Evolutionary conservation across 2,797 vertebrate genomes (phyloP).

Genomic region (Acrossocheilus fasciatus): DNA sequence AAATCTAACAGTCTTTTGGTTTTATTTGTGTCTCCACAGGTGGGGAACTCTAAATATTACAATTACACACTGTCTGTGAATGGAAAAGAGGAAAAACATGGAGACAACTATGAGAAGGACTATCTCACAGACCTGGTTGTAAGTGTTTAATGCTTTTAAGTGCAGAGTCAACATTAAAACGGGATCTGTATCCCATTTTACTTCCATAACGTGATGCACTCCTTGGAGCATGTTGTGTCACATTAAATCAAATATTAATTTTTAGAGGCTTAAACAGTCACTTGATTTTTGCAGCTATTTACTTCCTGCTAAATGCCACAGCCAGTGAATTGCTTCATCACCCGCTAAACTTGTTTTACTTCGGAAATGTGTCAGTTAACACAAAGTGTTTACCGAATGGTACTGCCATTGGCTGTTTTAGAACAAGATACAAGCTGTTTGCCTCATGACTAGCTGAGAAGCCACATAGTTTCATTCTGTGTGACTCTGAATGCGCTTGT

Average conservation of each 20-base stretch:
- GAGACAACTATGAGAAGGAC: conserved; percentile 76
- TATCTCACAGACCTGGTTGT: conserved; percentile 85
- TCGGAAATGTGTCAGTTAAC: neutral
- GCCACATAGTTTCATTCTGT: neutral
- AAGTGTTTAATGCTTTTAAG: conserved; percentile 61
- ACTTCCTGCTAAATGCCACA: neutral
- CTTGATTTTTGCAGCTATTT: neutral
- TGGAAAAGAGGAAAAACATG: conserved; percentile 77
- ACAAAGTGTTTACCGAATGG: neutral
- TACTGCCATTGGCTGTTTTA: neutral
- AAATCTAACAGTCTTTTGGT: neutral
- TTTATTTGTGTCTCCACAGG: conserved; percentile 64
- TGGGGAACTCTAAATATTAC: conserved; percentile 83
- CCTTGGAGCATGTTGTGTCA: neutral
- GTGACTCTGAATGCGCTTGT: neutral
- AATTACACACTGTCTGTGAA: conserved; percentile 84
- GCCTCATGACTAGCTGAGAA: neutral
- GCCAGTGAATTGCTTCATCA: neutral
- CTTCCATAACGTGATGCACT: neutral
- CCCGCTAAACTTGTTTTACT: neutral
- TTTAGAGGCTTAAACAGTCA: neutral
- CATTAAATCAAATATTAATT: neutral
- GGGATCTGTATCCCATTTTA: neutral
- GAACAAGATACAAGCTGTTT: neutral
- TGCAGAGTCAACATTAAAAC: neutral